Base-by-base conservation (phyloP, 2,888 invertebrate genomes). In the Steromphala cineraria region DNA sequence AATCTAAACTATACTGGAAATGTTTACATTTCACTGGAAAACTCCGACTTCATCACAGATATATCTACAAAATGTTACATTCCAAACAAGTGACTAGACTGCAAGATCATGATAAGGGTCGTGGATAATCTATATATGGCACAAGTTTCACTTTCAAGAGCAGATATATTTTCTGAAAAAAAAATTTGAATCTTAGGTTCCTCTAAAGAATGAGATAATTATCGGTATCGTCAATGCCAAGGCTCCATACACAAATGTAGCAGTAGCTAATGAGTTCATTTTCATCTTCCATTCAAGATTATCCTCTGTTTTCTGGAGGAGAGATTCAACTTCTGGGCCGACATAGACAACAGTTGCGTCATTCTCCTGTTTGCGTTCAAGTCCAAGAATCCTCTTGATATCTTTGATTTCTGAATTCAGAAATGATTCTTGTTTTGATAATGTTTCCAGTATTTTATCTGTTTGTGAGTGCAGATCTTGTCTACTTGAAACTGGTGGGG, bases 241-340 rank as follows among this genome's bases (percentile, higher is more conserved):
- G 15, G 91, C 89, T 10, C 91, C 91, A 84, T 91, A 92, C 5
- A 93, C 83, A 75, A 91, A 86, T 13, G 91, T 90, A 13, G 91
- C 91, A 4, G 92, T 90, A 52, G 89, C 89, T 74, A 93, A 77
- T 8, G 92, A 88, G 82, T 91, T 92, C 31, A 90, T 81, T 82
- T 92, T 92, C 77, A 93, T 90, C 80, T 91, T 92, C 87, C 89
- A 88, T 79, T 93, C 92, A 28, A 93, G 62, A 77, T 90, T 91
- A 46, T 88, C 83, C 84, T 93, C 91, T 0, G 92, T 90, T 21
- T 89, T 85, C 31, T 88, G 86, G n/a, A 93, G 80, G 80, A 93
- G 81, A 13, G 84, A 81, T 77, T 91, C 87, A 67, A 93, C 74
- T 78, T 93, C 91, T 4, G 90, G 89, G 10, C 91, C 92, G 40